A percentile compares a stretch with the other conserved stretches of the same genome.
Conservation (phyloP, 2,888 invertebrate species). For the Cephus rjabovi region DNA sequence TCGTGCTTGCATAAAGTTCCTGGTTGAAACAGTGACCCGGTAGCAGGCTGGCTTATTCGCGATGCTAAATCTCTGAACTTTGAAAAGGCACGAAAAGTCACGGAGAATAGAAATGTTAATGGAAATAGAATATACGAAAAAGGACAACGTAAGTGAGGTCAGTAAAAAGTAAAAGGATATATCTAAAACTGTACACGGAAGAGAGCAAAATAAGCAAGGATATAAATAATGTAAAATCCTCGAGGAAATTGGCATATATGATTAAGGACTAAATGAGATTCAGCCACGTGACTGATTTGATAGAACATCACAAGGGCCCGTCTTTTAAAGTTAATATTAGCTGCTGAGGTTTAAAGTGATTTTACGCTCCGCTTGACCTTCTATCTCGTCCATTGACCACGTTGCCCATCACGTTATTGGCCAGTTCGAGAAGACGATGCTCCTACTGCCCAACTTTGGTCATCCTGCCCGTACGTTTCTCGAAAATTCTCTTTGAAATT, state of each 20-base stretch:
- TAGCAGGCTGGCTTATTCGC: slow-evolving; percentile 12
- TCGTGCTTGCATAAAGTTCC: slow-evolving; percentile 49
- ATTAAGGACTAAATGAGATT: background rate
- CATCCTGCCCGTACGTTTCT: background rate
- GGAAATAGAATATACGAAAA: background rate
- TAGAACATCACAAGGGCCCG: slow-evolving; percentile 19
- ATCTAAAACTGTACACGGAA: background rate
- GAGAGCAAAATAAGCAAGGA: background rate
- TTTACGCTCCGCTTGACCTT: slow-evolving; percentile 48
- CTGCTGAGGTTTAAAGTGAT: slow-evolving; percentile 55
- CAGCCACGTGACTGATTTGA: background rate
- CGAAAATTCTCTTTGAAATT: slow-evolving; percentile 6
- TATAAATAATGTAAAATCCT: background rate
- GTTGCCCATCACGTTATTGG: background rate
- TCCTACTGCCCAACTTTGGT: background rate
- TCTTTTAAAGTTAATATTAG: slow-evolving; percentile 56
- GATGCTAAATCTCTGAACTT: slow-evolving; percentile 46
- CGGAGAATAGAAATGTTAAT: background rate
- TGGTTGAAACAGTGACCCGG: slow-evolving; percentile 40
- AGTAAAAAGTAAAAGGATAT: background rate
- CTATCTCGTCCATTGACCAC: slow-evolving; percentile 31
- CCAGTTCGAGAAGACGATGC: background rate
- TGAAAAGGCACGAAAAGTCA: slow-evolving; percentile 34
- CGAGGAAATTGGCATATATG: background rate
- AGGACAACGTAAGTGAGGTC: background rate